Evolutionary conservation across 2,797 vertebrate genomes (phyloP), one percentile per base, ranked within the genome.

Genomic region (Cetoscarus ocellatus): DNA sequence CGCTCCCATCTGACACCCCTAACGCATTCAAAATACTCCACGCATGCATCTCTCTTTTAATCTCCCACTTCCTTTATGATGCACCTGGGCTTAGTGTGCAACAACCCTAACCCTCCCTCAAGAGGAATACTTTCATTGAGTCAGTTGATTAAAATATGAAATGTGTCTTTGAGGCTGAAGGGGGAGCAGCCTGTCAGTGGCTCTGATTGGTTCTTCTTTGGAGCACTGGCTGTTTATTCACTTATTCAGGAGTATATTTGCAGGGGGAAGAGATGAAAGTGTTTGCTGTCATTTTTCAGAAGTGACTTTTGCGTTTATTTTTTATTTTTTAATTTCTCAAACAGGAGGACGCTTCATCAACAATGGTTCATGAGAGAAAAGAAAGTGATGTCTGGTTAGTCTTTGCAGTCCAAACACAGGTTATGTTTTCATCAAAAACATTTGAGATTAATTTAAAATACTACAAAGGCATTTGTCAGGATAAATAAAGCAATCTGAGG

Each of bases 81-180:
- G 67, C 73, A 79, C 71, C 63, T 74, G 59, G 53, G 42, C 55
- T 17, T 56, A 47, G 56, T 57, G 44, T 67, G 72, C 59, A 60
- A 55, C 68, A 67, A 57, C 61, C 67, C 42, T 62, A 39, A 43
- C n/a, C 61, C 55, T 35, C 50, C 52, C 68, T 70, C 69, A 50
- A 39, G 82, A 88, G 79, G 63, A 75, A 77, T 62, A 62, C 74
- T 56, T 88, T 85, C 82, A 88, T 82, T 81, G 72, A 84, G 57
- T 80, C 67, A 52, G 66, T 87, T 93, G 90, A 92, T 93, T 89
- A 92, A 88, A 92, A 91, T 84, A 84, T 80, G 81, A 86, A 78
- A 84, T 70, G 57, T 75, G 75, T 83, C 68, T 70, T 57, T 70
- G 71, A 70, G 64, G 6, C 50, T 6, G 11, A 17, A 40, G 17